phyloP scores from a whole-genome alignment of 2,797 vertebrate species.

The Serranus cabrilla region DNA sequence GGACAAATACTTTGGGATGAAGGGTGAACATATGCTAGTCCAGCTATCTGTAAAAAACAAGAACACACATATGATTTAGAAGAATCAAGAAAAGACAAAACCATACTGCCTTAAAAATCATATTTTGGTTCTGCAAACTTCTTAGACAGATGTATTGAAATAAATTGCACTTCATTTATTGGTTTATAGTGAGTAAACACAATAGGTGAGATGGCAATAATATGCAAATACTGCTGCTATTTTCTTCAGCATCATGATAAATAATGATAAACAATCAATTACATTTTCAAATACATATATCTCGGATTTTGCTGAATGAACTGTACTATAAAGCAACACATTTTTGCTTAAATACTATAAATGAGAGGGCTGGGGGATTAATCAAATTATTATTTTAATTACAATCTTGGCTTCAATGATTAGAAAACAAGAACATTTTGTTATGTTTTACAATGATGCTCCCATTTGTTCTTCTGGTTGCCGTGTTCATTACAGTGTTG shows the following conservation, averaged over 20 bases:
- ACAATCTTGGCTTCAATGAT: no score
- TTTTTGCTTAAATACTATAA: conserved; percentile 4
- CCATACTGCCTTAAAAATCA: neutral
- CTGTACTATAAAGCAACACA: neutral
- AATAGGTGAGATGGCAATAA: neutral
- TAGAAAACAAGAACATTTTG: no score
- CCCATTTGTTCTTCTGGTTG: no score
- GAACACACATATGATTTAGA: neutral
- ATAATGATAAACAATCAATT: neutral
- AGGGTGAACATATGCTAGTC: conserved; percentile 93
- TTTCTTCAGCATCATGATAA: neutral
- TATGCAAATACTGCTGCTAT: neutral
- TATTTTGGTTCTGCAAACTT: neutral
- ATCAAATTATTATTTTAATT: no score
- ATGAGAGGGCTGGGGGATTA: no score
- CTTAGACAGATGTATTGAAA: neutral
- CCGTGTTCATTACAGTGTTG: no score
- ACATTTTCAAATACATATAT: neutral
- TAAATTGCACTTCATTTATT: neutral
- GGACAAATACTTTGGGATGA: conserved; percentile 97
- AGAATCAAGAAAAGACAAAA: neutral
- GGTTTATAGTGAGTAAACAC: neutral
- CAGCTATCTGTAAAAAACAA: conserved; percentile 87
- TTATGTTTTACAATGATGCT: no score
- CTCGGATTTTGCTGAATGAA: neutral